These are phyloP conservation scores for Blera fallax DNA, from an alignment of 2,888 invertebrate genomes.

Conservation along the genomic window DNA sequence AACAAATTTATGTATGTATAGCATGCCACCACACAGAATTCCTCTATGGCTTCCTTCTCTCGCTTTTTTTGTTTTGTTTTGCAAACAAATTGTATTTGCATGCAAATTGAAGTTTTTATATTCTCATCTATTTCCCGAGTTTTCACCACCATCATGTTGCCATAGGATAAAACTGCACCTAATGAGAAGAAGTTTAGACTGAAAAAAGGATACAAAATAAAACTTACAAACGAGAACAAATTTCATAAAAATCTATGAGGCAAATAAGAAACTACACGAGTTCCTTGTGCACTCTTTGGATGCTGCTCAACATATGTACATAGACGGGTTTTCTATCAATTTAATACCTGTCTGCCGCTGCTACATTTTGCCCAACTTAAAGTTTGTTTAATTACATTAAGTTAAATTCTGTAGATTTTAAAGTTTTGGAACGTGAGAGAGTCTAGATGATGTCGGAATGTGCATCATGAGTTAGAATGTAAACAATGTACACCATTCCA, in stretches of 20 bases:
- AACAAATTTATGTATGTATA: not conserved
- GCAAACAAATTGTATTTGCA: constrained; percentile 33
- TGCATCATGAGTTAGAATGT: no score
- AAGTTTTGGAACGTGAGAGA: no score
- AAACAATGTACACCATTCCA: no score
- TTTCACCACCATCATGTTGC: not conserved
- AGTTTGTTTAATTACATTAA: not conserved
- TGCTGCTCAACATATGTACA: not conserved
- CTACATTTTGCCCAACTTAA: not conserved
- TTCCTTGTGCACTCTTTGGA: not conserved
- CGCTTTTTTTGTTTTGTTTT: no score
- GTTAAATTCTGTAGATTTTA: not conserved
- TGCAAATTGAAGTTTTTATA: constrained; percentile 35
- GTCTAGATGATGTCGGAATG: no score
- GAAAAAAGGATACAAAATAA: not conserved
- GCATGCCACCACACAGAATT: not conserved
- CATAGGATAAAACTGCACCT: not conserved
- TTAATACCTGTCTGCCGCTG: not conserved
- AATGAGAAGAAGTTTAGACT: not conserved
- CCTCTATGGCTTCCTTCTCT: not conserved
- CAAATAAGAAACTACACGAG: not conserved
- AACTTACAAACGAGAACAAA: constrained; percentile 8
- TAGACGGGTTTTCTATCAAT: not conserved
- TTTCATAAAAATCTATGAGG: not conserved
- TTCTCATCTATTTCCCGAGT: not conserved